phyloP scores from a whole-genome alignment of 2,113 vertebrate genomes.

The Phaetusa simplex region DNA sequence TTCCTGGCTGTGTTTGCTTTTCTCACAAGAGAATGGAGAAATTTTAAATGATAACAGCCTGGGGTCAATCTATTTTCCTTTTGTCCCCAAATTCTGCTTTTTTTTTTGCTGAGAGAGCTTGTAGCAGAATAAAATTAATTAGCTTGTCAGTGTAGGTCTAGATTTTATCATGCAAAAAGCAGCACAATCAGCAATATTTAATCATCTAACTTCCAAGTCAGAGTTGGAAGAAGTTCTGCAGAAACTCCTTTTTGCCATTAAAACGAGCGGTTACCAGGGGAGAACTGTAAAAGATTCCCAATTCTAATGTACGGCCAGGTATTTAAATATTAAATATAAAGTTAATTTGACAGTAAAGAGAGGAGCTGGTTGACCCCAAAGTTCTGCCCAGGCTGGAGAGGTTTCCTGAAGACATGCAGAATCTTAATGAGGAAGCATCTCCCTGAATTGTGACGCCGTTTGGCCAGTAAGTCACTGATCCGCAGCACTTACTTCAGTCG shows the following conservation, averaged over 20 bases:
- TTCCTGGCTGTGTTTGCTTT: background rate
- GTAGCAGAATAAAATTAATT: background rate
- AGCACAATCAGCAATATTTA: background rate
- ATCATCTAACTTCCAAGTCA: background rate
- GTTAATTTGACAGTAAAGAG: background rate
- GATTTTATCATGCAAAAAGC: background rate
- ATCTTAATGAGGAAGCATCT: background rate
- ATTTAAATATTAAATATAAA: background rate
- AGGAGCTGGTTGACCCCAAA: background rate
- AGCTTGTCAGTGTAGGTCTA: background rate
- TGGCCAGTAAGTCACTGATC: background rate
- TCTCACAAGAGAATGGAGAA: background rate
- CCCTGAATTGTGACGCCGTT: background rate
- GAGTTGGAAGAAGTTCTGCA: background rate
- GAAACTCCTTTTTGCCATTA: background rate
- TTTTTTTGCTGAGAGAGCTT: background rate
- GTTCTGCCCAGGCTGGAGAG: background rate
- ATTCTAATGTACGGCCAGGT: fast-evolving
- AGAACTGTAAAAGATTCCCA: background rate
- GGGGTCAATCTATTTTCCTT: background rate
- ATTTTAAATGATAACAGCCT: background rate
- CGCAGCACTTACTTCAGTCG: background rate
- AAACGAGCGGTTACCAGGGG: background rate
- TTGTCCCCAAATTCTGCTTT: background rate
- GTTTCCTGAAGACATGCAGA: background rate